Evolutionary conservation across 1,140 invertebrate species (phyloP), one percentile per base, ranked within the genome.

Genomic region (Lasioglossum baleicum): DNA sequence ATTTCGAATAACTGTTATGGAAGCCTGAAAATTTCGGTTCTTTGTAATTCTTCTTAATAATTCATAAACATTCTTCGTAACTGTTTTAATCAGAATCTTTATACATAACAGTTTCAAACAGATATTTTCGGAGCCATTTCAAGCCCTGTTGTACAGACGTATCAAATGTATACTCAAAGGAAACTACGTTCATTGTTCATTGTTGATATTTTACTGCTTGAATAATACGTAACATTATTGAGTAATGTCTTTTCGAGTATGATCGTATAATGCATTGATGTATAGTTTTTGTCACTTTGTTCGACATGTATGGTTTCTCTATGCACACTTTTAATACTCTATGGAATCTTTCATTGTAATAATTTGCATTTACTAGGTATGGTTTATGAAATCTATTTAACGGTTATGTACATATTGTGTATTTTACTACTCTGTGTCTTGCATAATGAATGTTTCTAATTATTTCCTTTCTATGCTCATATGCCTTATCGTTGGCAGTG

Each of bases 181-280:
- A 66, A 79, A 35, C 70, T 74, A 71, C 51, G 58, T 42, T 56
- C 8, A 58, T 79, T 66, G 63, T 66, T 67, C 26, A 58, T 11
- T 63, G 40, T 11, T 63, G 40, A 81, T 81, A 20, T 60, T 68
- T 75, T 72, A 20, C 42, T 42, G 51, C 35, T 58, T 75, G 53
- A 64, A 26, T 64, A 70, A 63, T 73, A n/a, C 4, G 22, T 71
- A 10, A 73, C 53, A 78, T 70, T 42, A 67, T 75, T 48, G 31
- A 60, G 40, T 67, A 61, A 68, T 63, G n/a, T 75, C 31, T 53
- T 58, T 61, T 75, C n/a, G 40, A 61, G 44, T 68, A 44, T 71
- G 60, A 17, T 42, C 72, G 66, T 31, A 31, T 63, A 42, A 42
- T 78, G 75, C 22, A 40, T 20, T 35, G 31, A 72, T 53, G 56